These are phyloP conservation scores for Triplophysa siluroides DNA, from an alignment of 2,113 vertebrate genomes.

Conservation along the genomic window DNA sequence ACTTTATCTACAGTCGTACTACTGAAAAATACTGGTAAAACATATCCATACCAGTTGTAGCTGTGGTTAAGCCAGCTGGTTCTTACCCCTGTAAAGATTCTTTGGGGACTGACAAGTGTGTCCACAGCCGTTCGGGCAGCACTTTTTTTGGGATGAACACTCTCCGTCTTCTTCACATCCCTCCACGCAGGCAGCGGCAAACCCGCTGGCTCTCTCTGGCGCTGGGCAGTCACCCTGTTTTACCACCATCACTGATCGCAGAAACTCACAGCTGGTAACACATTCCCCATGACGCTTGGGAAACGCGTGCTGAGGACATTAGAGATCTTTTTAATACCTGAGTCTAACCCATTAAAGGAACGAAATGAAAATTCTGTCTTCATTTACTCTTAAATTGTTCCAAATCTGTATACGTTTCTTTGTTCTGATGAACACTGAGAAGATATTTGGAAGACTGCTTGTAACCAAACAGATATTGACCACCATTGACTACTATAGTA, in stretches of 20 bases:
- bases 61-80: background rate
- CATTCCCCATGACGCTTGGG: slow-evolving; percentile 91
- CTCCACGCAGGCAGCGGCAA: slow-evolving; percentile 91
- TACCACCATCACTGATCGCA: slow-evolving; percentile 77
- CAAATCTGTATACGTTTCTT: too few relatives aligned
- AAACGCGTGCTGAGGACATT: slow-evolving; percentile 75
- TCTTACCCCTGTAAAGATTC: slow-evolving; percentile 86
- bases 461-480: too few relatives aligned
- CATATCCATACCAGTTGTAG: too few relatives aligned
- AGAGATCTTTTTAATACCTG: background rate
- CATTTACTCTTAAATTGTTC: background rate
- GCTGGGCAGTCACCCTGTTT: slow-evolving; percentile 89
- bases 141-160: slow-evolving; percentile 87
- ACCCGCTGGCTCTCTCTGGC: slow-evolving; percentile 86
- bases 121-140: slow-evolving; percentile 90
- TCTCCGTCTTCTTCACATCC: slow-evolving; percentile 87
- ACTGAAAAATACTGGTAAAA: too few relatives aligned
- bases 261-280: slow-evolving; percentile 91
- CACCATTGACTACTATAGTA: too few relatives aligned
- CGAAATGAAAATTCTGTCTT: background rate
- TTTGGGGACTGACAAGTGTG: slow-evolving; percentile 90
- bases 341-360: background rate
- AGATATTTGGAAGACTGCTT: too few relatives aligned
- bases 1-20: too few relatives aligned
- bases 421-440: too few relatives aligned